Conservation (phyloP, 1,140 invertebrate genomes). For the Papilio polytes region DNA sequence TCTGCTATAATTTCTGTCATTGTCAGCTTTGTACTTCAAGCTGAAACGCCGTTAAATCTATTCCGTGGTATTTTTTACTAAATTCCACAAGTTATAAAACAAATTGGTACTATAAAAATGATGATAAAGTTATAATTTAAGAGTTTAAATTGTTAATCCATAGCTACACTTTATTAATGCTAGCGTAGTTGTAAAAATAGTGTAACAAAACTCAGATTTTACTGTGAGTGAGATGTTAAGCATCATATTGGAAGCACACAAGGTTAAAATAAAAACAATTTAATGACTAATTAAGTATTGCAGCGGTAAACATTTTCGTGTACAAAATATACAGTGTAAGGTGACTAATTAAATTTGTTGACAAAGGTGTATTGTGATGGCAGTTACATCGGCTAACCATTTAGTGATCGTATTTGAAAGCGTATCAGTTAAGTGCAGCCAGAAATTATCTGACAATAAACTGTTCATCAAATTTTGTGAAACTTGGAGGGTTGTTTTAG, state of each 20-base stretch:
- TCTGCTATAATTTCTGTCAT: no score
- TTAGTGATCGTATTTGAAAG: conserved; percentile 14
- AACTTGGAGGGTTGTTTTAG: conserved; percentile 53
- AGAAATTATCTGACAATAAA: conserved; percentile 6
- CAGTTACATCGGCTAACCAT: conserved; percentile 20
- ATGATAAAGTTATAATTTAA: neutral
- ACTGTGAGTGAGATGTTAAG: neutral
- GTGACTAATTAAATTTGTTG: conserved; percentile 14
- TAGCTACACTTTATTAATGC: neutral
- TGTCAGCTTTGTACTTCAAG: no score
- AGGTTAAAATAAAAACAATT: neutral
- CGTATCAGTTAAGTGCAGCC: conserved; percentile 22
- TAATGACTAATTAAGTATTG: neutral
- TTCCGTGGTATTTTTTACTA: no score
- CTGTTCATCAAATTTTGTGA: neutral
- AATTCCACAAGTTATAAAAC: neutral
- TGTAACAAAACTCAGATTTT: no score
- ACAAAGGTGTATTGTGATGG: conserved; percentile 4
- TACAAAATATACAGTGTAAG: conserved; percentile 1
- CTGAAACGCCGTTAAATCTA: no score
- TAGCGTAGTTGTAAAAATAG: neutral
- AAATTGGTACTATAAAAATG: neutral
- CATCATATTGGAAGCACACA: neutral
- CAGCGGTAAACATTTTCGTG: neutral
- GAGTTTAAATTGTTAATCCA: neutral